phyloP scores from a whole-genome alignment of 2,113 vertebrate species.

The Pedetes capensis region DNA sequence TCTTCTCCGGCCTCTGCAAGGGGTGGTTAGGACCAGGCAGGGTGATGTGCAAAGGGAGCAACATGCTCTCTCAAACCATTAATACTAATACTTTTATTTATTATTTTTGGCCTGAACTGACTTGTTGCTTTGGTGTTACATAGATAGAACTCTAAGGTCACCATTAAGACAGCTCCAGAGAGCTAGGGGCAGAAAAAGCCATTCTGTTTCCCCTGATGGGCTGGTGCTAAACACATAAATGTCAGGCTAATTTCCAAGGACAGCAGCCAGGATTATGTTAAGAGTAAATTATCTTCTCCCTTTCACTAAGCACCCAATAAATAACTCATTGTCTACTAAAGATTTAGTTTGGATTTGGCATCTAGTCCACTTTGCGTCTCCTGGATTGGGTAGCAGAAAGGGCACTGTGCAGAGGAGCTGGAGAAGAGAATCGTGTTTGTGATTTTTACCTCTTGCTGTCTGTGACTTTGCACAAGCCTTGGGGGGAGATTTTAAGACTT shows the following conservation, averaged over 20 bases:
- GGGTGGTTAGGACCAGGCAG: background rate
- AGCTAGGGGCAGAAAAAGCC: background rate
- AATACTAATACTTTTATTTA: background rate
- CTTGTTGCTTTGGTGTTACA: background rate
- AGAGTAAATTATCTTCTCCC: background rate
- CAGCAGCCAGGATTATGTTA: background rate
- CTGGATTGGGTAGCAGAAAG: background rate
- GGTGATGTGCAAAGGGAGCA: background rate
- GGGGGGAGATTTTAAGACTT: background rate
- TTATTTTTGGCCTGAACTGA: conserved; percentile 2
- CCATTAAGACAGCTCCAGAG: background rate
- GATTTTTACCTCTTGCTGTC: background rate
- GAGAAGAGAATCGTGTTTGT: background rate
- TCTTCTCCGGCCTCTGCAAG: fast-evolving
- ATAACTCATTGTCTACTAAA: background rate
- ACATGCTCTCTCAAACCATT: background rate
- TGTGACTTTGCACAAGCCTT: background rate
- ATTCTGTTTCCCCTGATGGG: background rate
- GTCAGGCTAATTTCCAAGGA: background rate
- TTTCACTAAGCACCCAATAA: background rate
- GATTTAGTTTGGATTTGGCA: conserved; percentile 8
- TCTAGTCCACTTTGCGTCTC: background rate
- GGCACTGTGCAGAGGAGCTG: background rate
- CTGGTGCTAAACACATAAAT: background rate
- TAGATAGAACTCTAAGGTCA: conserved; percentile 11